Evolutionary conservation across 2,888 invertebrate species (phyloP).

Genomic region (Heliconius sara): DNA sequence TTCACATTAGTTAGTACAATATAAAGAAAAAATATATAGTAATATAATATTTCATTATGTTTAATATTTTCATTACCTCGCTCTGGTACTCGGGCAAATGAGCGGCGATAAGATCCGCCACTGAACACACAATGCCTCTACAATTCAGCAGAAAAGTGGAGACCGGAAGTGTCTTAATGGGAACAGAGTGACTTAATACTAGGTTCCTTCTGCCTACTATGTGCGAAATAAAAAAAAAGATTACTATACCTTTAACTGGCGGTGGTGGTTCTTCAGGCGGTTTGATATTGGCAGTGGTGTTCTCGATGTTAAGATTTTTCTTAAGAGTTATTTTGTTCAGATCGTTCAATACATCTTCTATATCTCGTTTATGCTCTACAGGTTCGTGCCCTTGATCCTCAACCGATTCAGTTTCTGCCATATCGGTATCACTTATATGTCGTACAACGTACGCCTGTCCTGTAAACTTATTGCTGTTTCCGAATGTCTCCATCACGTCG

Average conservation of each 20-base stretch:
- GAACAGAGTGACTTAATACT: not conserved
- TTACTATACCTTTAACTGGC: constrained; percentile 58
- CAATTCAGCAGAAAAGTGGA: too few relatives aligned
- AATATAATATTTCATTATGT: too few relatives aligned
- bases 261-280: constrained; percentile 70
- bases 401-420: constrained; percentile 60
- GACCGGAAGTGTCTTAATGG: too few relatives aligned
- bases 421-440: constrained; percentile 70
- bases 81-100: too few relatives aligned
- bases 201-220: not conserved
- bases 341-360: constrained; percentile 77
- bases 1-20: too few relatives aligned
- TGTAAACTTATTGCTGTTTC: constrained; percentile 62
- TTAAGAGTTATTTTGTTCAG: constrained; percentile 78
- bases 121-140: too few relatives aligned
- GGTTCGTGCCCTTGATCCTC: constrained; percentile 72
- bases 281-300: constrained; percentile 78
- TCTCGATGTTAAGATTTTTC: constrained; percentile 75
- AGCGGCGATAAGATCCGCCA: too few relatives aligned
- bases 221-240: not conserved
- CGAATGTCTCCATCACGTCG: constrained; percentile 80
- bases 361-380: constrained; percentile 69
- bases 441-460: constrained; percentile 72
- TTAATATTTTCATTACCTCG: too few relatives aligned
- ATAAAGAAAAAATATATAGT: too few relatives aligned